Conservation (phyloP, 2,888 invertebrate genomes). For the Pammene aurita region DNA sequence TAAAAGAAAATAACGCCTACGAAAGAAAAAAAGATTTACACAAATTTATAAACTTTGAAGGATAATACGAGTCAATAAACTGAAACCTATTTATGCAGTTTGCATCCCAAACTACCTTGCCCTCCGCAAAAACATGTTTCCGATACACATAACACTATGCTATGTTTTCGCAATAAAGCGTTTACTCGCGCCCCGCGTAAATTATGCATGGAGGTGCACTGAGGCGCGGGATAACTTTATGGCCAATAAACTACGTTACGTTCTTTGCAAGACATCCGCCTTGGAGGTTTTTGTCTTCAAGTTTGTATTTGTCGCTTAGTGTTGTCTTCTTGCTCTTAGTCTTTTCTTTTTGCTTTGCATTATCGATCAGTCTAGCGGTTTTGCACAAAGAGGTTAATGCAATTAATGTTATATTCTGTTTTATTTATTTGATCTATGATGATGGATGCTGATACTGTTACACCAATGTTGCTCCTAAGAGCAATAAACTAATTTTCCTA, state of each 20-base stretch:
- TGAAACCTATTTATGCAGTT: slow-evolving; percentile 2
- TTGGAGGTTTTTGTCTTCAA: slow-evolving; percentile 31
- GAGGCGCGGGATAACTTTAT: slow-evolving; percentile 66
- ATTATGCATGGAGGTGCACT: slow-evolving; percentile 70
- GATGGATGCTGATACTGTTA: too few relatives aligned
- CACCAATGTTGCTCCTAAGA: too few relatives aligned
- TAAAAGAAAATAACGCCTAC: neutral
- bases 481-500: too few relatives aligned
- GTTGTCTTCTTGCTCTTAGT: neutral
- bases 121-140: slow-evolving; percentile 17
- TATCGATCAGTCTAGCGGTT: neutral
- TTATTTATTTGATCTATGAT: too few relatives aligned
- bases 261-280: slow-evolving; percentile 47
- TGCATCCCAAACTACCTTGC: slow-evolving; percentile 6
- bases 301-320: slow-evolving; percentile 15
- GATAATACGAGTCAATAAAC: neutral
- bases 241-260: slow-evolving; percentile 62
- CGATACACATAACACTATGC: slow-evolving; percentile 30
- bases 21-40: too few relatives aligned
- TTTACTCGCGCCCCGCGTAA: slow-evolving; percentile 49
- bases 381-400: neutral
- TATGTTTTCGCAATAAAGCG: slow-evolving; percentile 39
- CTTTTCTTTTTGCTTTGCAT: neutral
- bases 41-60: neutral
- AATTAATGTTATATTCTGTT: neutral